Evolutionary conservation across 2,888 invertebrate genomes (phyloP).

Genomic region (Latrodectus hesperus): DNA sequence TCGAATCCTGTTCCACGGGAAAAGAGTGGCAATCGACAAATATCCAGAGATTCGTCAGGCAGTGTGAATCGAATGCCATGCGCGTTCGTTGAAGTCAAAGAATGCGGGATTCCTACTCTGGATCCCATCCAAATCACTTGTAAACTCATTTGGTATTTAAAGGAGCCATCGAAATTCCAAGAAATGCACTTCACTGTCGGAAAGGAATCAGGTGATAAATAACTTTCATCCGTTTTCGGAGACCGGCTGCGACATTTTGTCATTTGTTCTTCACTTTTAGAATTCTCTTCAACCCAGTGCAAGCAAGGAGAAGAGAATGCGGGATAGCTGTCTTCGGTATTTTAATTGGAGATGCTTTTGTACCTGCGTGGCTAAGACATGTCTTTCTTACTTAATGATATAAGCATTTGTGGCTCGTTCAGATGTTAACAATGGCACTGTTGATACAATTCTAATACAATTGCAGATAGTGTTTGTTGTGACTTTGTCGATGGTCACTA

Average conservation of each 20-base stretch:
- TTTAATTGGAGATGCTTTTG: neutral
- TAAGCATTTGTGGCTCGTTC: neutral
- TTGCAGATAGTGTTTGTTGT: too few species aligned
- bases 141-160: neutral
- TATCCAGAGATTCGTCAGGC: neutral
- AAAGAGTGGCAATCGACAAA: neutral
- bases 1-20: too few species aligned
- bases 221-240: constrained; percentile 5
- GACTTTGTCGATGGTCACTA: too few species aligned
- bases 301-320: neutral
- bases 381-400: neutral
- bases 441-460: too few species aligned
- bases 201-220: constrained; percentile 2
- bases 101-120: neutral
- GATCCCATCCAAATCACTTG: neutral
- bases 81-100: neutral
- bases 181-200: neutral
- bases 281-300: neutral
- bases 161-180: neutral
- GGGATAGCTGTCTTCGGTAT: constrained; percentile 4
- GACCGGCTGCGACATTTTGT: neutral
- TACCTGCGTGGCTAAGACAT: neutral
- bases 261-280: constrained; percentile 5
- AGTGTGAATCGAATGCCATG: neutral
- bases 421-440: too few species aligned